phyloP scores from a whole-genome alignment of 2,888 invertebrate genomes.

The Patella ulyssiponensis region DNA sequence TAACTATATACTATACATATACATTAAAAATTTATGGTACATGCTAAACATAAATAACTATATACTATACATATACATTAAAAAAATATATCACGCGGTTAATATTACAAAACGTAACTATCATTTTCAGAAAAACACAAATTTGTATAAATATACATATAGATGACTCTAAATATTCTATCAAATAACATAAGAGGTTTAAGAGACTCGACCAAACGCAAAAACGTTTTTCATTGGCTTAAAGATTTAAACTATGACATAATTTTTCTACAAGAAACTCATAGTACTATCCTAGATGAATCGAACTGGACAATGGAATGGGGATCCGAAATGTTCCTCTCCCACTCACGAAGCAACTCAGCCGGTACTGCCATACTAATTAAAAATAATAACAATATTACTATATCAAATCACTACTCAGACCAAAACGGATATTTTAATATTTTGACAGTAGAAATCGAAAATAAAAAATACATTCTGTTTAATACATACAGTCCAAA shows the following conservation, averaged over 20 bases:
- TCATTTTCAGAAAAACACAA: too few relatives aligned
- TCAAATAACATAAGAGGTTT: background rate
- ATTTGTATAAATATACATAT: background rate
- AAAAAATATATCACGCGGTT: too few relatives aligned
- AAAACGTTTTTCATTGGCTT: background rate
- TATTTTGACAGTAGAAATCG: background rate
- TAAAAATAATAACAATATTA: background rate
- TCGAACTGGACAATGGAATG: background rate
- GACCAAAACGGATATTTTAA: background rate
- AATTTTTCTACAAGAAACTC: background rate
- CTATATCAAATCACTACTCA: background rate
- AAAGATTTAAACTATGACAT: background rate
- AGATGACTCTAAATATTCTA: background rate
- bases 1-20: too few relatives aligned
- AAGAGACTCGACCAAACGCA: background rate
- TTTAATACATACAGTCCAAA: background rate
- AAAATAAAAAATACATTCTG: conserved; percentile 1
- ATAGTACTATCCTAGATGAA: background rate
- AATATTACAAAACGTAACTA: too few relatives aligned
- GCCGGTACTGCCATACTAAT: background rate
- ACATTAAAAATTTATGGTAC: too few relatives aligned
- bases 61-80: too few relatives aligned
- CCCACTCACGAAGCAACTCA: background rate
- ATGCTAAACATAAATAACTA: too few relatives aligned
- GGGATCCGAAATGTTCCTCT: background rate